Evolutionary conservation across 2,113 vertebrate species (phyloP), one percentile per base, ranked within the genome.

Genomic region (Coryphaenoides rupestris): DNA sequence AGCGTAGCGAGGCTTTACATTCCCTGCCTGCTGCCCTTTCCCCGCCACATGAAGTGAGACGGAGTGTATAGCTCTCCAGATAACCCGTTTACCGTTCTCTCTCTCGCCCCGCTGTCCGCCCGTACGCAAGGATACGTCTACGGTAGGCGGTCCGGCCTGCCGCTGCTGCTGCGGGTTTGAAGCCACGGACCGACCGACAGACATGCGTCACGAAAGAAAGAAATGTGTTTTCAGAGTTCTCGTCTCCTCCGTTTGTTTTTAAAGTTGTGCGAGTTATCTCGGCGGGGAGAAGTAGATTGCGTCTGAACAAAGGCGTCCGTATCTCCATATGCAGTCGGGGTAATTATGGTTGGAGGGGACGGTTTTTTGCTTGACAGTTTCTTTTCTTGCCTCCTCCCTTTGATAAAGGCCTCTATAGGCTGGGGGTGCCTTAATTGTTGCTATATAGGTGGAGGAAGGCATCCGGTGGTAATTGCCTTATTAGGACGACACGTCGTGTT

Each of bases 11-110:
- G 47, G 46, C 76, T 80, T 82, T 73, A 10, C 15, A 66, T 86
- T 86, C 85, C 75, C 69, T 84, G 63, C 76, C 63, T 80, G 83
- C 78, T 80, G 83, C 78, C 81, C 83, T 84, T 78, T 86, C 72
- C 72, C 80, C 73, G 73, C 81, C n/a, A n/a, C n/a, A n/a, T n/a
- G n/a, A 78, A 80, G 79, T 88, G 83, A 85, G 83, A 84, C 85
- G 83, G 83, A 86, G 83, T 63, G 65, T n/a, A n/a, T n/a, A 76
- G 73, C 76, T 78, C 84, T 81, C 40, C 13, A 82, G 86, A 86
- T 84, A 86, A 82, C 72, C 78, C 78, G 74, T 82, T 86, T 75
- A 81, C 83, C n/a, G n/a, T n/a, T n/a, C 82, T 85, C 73, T 75
- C 74, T 76, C 66, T 72, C n/a, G n/a, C n/a, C n/a, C n/a, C n/a